Evolutionary conservation across 2,113 vertebrate species (phyloP).

Genomic region (Gymnarchus niloticus): DNA sequence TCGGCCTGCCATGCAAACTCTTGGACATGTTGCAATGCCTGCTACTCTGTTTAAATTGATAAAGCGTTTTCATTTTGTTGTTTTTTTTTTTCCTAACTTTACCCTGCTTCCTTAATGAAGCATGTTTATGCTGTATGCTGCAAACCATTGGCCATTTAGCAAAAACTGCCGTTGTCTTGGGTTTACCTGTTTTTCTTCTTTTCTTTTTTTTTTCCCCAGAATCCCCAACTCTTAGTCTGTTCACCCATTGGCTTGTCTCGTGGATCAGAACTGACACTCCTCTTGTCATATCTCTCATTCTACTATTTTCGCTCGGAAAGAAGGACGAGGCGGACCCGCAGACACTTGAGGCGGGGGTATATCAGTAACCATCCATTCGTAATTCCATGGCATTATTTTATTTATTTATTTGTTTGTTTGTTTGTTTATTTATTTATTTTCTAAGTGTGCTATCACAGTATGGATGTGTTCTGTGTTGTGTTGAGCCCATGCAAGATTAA

Average conservation of each 20-base stretch:
- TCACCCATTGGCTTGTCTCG: not conserved
- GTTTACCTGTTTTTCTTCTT: not conserved
- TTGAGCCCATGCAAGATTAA: constrained; percentile 57
- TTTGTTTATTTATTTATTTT: constrained; percentile 35
- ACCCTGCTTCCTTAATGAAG: not conserved
- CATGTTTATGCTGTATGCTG: not conserved
- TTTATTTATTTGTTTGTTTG: not conserved
- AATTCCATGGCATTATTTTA: constrained; percentile 28
- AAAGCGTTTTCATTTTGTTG: not conserved
- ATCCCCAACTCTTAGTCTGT: constrained; percentile 6
- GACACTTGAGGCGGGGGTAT: constrained; percentile 40
- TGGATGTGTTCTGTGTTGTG: constrained; percentile 50
- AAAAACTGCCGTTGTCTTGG: not conserved
- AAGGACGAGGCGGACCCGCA: constrained; percentile 32
- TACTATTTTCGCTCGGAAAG: constrained; percentile 14
- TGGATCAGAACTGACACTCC: not conserved
- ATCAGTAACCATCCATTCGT: constrained; percentile 57
- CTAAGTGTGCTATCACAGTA: constrained; percentile 35
- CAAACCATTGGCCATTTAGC: not conserved
- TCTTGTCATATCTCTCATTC: constrained; percentile 18
- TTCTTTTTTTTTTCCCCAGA: not conserved
- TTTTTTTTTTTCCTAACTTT: not conserved
- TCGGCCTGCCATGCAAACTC: not conserved
- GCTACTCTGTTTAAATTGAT: not conserved
- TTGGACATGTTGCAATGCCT: not conserved